Base-by-base conservation (phyloP, 2,797 vertebrate species). In the Momotus momota region DNA sequence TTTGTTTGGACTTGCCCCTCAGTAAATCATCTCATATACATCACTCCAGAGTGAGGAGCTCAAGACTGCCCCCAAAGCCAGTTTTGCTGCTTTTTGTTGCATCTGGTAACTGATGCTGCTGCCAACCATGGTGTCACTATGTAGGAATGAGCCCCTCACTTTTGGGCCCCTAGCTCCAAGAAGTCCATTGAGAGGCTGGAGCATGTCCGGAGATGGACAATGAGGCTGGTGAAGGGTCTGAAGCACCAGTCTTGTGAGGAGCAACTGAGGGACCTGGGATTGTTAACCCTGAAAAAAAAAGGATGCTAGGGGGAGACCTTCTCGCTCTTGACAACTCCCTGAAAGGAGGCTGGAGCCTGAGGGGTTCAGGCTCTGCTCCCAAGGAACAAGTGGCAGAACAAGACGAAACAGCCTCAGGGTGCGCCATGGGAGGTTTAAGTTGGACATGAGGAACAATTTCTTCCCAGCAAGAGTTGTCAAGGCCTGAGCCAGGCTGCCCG, bases 101-200 rank as follows among this genome's bases (percentile, higher is more conserved):
- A 0, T n/a, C 31, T 52, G 60, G 17, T 26, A 46, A 8, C 45
- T 10, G 27, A 9, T 67, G 71, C 10, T 0, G 4, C 19, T 31
- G 38, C 43, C 38, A 40, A 20, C 18, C 29, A 7, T 0, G 1
- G 22, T 14, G 12, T 72, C 43, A 5, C 21, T 52, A 6, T 1
- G 0, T 35, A 45, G 16, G 29, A 55, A n/a, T 13, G 54, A 12
- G 31, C 31, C 19, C 11, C 54, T 55, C 54, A 18, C 29, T 55
- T 55, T n/a, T 55, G 54, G 29, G 54, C 19, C 19, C 54, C 54
- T n/a, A 11, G 13, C 31, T 55, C 18, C 54, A n/a, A 55, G 31
- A 55, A n/a, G 48, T 10, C 22, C 19, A 21, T 55, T 55, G 31
- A 55, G 31, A 31, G 31, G 18, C 31, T n/a, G 31, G 54, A 31